Percentiles rank a stretch among this genome's conserved stretches.
These are phyloP conservation scores for Neuroterus valhalla DNA, from an alignment of 1,140 invertebrate species.

Conservation along the genomic window DNA sequence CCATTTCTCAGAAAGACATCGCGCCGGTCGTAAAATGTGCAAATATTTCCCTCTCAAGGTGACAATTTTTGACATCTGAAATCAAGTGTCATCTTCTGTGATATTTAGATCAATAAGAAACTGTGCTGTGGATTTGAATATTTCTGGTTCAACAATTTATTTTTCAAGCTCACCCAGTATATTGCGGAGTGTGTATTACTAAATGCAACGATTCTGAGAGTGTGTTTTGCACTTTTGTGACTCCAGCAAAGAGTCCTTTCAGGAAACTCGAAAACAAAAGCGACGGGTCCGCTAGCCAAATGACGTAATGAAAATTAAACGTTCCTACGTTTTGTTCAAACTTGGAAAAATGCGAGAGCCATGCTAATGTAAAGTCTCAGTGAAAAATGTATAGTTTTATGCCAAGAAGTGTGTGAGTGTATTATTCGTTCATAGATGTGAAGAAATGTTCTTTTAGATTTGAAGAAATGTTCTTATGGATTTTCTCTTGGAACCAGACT, in stretches of 20 bases:
- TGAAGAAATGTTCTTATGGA: too few relatives aligned
- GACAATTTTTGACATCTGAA: background rate
- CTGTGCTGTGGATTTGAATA: too few relatives aligned
- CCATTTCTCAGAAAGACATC: background rate
- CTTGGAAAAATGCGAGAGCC: constrained; percentile 11
- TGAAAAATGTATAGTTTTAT: too few relatives aligned
- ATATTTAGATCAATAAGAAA: too few relatives aligned
- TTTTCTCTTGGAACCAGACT: too few relatives aligned
- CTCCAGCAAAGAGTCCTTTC: constrained; percentile 44
- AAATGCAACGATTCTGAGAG: constrained; percentile 30
- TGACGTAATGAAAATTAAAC: constrained; percentile 51
- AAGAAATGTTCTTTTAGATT: too few relatives aligned
- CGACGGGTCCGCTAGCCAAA: constrained; percentile 44
- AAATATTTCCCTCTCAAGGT: background rate
- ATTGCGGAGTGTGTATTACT: constrained; percentile 33
- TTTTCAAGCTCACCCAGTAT: constrained; percentile 29
- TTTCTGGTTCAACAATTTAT: background rate
- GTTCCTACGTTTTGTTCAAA: constrained; percentile 7
- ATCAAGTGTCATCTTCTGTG: too few relatives aligned
- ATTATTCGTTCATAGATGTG: too few relatives aligned
- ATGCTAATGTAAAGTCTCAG: background rate
- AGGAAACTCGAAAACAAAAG: constrained; percentile 62
- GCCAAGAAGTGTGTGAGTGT: too few relatives aligned
- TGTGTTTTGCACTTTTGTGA: constrained; percentile 42
- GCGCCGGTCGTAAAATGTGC: background rate